These are phyloP conservation scores for Drosophila colorata DNA, from an alignment of 2,888 invertebrate species.

Conservation along the genomic window DNA sequence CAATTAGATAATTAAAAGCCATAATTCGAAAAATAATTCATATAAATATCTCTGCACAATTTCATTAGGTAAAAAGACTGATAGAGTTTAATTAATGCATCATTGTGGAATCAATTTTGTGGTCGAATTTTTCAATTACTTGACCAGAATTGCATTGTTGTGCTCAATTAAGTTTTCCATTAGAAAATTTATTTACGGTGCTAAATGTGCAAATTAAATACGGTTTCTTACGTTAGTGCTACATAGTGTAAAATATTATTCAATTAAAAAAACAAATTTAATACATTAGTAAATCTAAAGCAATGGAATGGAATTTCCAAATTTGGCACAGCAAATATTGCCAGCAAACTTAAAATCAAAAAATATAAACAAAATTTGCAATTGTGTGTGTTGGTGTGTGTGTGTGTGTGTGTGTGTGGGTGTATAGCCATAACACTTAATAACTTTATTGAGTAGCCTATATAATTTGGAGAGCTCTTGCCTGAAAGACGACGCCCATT, in stretches of 20 bases:
- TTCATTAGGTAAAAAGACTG: constrained; percentile 1
- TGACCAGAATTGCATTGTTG: constrained; percentile 22
- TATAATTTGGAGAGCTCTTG: constrained; percentile 16
- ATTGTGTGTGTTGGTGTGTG: constrained; percentile 8
- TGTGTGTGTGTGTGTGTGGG: constrained; percentile 10
- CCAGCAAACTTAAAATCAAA: constrained; percentile 19
- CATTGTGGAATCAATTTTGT: constrained; percentile 12
- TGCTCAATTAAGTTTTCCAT: constrained; percentile 12
- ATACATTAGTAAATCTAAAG: background rate
- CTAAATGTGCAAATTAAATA: constrained; percentile 30
- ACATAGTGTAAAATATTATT: constrained; percentile 10
- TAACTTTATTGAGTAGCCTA: constrained; percentile 55
- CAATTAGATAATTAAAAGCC: background rate
- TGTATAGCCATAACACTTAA: constrained; percentile 41
- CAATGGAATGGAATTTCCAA: constrained; percentile 3
- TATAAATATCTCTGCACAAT: background rate
- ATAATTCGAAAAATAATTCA: background rate
- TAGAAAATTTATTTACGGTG: constrained; percentile 18
- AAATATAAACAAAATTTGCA: constrained; percentile 2
- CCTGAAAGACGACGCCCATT: constrained; percentile 40
- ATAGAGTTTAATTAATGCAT: constrained; percentile 19
- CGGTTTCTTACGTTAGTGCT: background rate
- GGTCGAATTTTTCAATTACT: constrained; percentile 17
- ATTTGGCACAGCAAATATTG: constrained; percentile 42
- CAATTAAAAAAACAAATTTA: constrained; percentile 27